A percentile compares a stretch with the other conserved stretches of the same genome.
phyloP scores from a whole-genome alignment of 1,140 invertebrate species.

The Trichonephila clavata region DNA sequence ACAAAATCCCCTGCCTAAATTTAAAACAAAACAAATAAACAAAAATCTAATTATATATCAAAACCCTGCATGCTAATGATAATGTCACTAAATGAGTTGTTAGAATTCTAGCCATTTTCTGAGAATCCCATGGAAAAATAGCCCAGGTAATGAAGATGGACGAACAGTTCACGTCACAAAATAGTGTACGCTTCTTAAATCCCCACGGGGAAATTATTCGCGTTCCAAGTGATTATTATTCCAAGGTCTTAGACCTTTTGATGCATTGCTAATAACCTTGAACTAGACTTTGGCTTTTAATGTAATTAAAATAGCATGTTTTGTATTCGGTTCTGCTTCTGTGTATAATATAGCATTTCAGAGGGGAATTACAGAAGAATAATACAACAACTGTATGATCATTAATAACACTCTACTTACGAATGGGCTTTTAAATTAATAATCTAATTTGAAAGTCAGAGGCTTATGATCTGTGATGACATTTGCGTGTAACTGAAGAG shows the following conservation, averaged over 20 bases:
- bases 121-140: not conserved
- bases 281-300: slow-evolving; percentile 17
- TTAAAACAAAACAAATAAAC: too few relatives aligned
- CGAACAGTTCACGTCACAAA: not conserved
- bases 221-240: slow-evolving; percentile 16
- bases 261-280: slow-evolving; percentile 37
- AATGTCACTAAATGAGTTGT: too few relatives aligned
- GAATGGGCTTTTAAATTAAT: not conserved
- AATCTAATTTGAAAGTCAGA: not conserved
- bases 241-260: slow-evolving; percentile 42
- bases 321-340: not conserved
- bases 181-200: not conserved
- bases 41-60: too few relatives aligned
- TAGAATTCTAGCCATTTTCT: not conserved
- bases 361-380: not conserved
- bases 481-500: not conserved
- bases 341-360: not conserved
- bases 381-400: not conserved
- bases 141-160: not conserved
- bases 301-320: slow-evolving; percentile 1
- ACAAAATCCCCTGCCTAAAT: too few relatives aligned
- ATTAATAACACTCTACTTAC: not conserved
- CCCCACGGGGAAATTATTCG: not conserved
- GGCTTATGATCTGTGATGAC: not conserved
- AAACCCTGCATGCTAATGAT: too few relatives aligned